Evolutionary conservation across 1,140 invertebrate genomes (phyloP), one percentile per base, ranked within the genome.

Genomic region (Heliconius hewitsoni): DNA sequence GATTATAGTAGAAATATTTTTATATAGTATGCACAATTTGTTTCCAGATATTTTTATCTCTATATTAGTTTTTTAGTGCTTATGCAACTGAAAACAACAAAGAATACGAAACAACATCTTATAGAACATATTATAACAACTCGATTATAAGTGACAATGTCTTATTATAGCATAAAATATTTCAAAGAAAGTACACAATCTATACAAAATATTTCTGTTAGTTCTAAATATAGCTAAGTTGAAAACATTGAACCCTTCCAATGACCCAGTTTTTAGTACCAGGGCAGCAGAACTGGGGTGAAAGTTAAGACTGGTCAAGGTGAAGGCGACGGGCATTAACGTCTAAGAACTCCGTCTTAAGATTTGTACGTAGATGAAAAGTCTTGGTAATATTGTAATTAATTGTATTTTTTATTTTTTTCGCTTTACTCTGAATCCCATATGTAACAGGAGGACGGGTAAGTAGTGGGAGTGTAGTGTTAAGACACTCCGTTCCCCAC

Each of bases 251-350:
- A 83, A 80, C 82, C 80, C 75, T 81, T 83, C 77, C 57, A 78
- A 60, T 77, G 84, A 83, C 84, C 84, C 71, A 83, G 78, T 88
- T 86, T 57, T 50, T 70, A 76, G 81, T 85, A 86, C 86, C 86
- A 86, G 85, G 83, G 81, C 78, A 82, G 34, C 82, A 84, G 82
- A 92, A 93, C 87, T 93, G 89, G 89, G 91, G 87, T 90, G 86
- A 89, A 89, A 92, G 90, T 93, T 94, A 89, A 90, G 80, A 82
- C 82, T 93, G 92, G 92, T 94, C 92, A 94, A 94, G 92, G 92
- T 92, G 92, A 93, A 89, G 86, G 87, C 84, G 88, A 86, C 86
- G 86, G 82, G 89, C 90, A 91, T 94, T 91, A 92, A 90, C 88
- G 87, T 89, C 87, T 91, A 90, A 92, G 88, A 93, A 91, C 90